Evolutionary conservation across 2,888 invertebrate genomes (phyloP).

Genomic region (Cheilosia vulpina): DNA sequence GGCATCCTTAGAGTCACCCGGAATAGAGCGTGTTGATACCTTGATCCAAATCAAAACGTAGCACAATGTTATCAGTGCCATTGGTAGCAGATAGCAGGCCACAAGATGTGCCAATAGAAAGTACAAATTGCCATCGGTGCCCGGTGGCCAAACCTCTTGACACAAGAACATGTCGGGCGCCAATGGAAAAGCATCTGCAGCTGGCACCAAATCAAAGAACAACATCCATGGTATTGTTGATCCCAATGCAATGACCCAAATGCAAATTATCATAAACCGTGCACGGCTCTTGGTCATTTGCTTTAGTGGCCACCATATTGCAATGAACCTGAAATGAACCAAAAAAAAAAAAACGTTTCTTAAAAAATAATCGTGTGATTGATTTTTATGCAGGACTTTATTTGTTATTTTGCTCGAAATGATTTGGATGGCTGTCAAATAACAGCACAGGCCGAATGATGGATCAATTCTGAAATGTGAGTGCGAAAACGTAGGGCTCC

Average conservation of each 20-base stretch:
- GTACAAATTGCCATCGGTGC: constrained; percentile 91
- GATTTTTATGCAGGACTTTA: neutral
- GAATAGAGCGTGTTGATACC: constrained; percentile 94
- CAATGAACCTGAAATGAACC: constrained; percentile 91
- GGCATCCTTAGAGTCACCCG: constrained; percentile 95
- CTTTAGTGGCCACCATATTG: constrained; percentile 97
- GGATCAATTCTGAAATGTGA: neutral
- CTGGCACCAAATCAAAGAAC: constrained; percentile 90
- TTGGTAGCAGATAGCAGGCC: constrained; percentile 95
- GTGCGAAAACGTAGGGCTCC: too few relatives aligned
- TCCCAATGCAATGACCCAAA: constrained; percentile 94
- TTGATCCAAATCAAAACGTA: constrained; percentile 96
- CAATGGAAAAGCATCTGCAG: constrained; percentile 85
- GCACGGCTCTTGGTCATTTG: constrained; percentile 95
- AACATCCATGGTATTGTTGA: constrained; percentile 96
- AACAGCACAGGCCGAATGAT: neutral
- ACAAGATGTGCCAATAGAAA: constrained; percentile 95
- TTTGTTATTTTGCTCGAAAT: neutral
- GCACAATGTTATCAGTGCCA: constrained; percentile 95
- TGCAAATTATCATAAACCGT: constrained; percentile 93
- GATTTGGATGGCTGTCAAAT: neutral
- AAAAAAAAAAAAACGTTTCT: constrained; percentile 4
- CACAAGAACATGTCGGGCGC: constrained; percentile 91
- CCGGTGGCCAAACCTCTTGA: constrained; percentile 94
- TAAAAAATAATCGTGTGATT: constrained; percentile 4